Base-by-base conservation (phyloP, 2,113 vertebrate genomes). In the Mixornis gularis region DNA sequence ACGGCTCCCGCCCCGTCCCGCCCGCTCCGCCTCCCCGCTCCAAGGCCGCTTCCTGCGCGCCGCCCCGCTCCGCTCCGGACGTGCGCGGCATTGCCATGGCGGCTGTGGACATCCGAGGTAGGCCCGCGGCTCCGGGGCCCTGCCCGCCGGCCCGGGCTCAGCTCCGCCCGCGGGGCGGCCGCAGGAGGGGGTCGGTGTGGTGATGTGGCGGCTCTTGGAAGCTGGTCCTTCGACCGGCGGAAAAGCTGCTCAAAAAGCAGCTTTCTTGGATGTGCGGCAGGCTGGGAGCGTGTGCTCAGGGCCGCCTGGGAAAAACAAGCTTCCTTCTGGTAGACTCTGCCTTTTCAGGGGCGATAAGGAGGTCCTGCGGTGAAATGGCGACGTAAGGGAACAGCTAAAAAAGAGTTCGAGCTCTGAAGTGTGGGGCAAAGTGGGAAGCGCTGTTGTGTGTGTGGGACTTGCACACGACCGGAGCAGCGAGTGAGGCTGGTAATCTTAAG, bases 61-160 rank as follows among this genome's bases (percentile, higher is more conserved):
- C 8, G n/a, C 38, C 15, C n/a, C 34, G 26, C 38, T 10, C 36
- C 36, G 36, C 12, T 10, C 29, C 0, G 85, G 87, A 88, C 80
- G 79, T 40, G 73, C 12, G 53, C 30, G 29, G 40, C 4, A 73
- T 27, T 29, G 85, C 55, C n/a, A 96, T 98, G 98, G 98, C 98
- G 85, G 95, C 97, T 2, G 98, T 98, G 36, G 98, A 98, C 17
- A 97, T 97, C 30, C 91, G 97, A 97, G 98, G 97, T 98, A 17
- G 41, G 77, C 40, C 20, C 1, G 36, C 32, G 8, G 60, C 59
- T 41, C 34, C 41, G 15, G 58, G 15, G 43, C 20, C 6, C 60
- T 59, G 72, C 48, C n/a, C 12, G 12, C 53, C 21, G 22, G n/a
- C 19, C 44, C 3, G 43, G 12, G 38, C 43, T 40, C 29, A 4